Base-by-base conservation (phyloP, 2,797 vertebrate species). In the Sebastes alutus region DNA sequence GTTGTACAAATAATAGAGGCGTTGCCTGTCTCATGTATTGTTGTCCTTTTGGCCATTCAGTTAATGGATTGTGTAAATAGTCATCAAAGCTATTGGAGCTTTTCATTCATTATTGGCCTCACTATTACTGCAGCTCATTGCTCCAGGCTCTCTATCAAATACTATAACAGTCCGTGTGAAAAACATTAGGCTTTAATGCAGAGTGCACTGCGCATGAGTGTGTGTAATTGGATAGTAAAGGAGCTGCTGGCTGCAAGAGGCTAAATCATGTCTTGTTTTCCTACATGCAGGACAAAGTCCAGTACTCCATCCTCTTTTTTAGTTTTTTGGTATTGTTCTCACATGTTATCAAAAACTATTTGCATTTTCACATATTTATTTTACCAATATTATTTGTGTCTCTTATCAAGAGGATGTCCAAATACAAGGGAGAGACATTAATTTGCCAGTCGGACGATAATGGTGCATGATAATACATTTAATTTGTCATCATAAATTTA, bases 31-130 rank as follows among this genome's bases (percentile, higher is more conserved):
- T 69, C 12, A 11, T 66, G 16, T 11, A 30, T 5, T 52, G 55
- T 33, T 72, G 9, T 46, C 16, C 6, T 25, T 59, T 55, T 63
- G 16, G 23, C 55, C 18, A 46, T 60, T n/a, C 18, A 46, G 29
- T 59, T 32, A 73, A 81, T 35, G 14, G 29, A 76, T 66, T 77
- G 23, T 58, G 52, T 38, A 33, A 67, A 72, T 11, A 70, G 38
- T 76, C 58, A 73, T 33, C 33, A 70, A 55, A 77, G 54, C 29
- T 32, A 65, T 55, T 25, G 29, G 33, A 59, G 60, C 46, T 55
- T 64, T 69, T 66, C 75, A 76, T 81, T 85, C 63, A 84, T 85
- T 68, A 83, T 49, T 81, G 66, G 59, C 38, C 30, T 81, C 52
- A 49, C 52, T 71, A 56, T 81, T 71, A 74, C 38, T 5, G 6